Base-by-base conservation (phyloP, 2,797 vertebrate species). In the Halcyon chelicuti region DNA sequence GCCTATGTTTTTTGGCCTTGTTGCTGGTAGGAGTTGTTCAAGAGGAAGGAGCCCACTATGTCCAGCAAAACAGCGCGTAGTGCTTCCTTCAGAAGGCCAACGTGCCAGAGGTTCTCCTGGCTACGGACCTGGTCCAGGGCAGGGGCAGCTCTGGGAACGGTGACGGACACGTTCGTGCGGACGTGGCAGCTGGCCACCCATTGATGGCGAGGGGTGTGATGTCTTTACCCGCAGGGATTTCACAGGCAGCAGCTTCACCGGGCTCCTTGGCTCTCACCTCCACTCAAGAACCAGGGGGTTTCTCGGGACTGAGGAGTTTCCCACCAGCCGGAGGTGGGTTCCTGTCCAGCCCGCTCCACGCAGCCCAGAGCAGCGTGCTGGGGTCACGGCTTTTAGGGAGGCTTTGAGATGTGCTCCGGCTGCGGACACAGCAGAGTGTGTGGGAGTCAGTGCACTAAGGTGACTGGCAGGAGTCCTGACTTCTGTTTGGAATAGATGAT, bases 281-380 rank as follows among this genome's bases (percentile, higher is more conserved):
- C 49, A 61, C 63, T 28, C 75, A 31, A 16, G 67, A 65, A 18
- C 73, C 6, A 0, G 5, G 9, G 81, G 76, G 52, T 51, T 78
- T 58, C 72, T 55, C 23, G 2, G 42, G 40, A 9, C 31, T 7
- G 42, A 75, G 75, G 31, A 44, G n/a, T 51, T 82, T 86, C 73
- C 66, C 80, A 71, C 16, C 55, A 25, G 76, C 89, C 83, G 91
- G 73, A 75, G 62, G 6, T 72, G 66, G 37, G 62, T 44, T 22
- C 58, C 62, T 4, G 0, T 62, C 42, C 79, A 46, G 60, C 58
- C 63, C 0, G 0, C n/a, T 29, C 74, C 2, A 1, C 0, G 0
- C 40, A 62, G 19, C 63, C 21, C 22, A 3, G 60, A 49, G 47
- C 67, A 21, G 12, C 2, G 0, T 14, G 12, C 5, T 14, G 66